phyloP scores from a whole-genome alignment of 2,888 invertebrate genomes.

The Hydraecia micacea region DNA sequence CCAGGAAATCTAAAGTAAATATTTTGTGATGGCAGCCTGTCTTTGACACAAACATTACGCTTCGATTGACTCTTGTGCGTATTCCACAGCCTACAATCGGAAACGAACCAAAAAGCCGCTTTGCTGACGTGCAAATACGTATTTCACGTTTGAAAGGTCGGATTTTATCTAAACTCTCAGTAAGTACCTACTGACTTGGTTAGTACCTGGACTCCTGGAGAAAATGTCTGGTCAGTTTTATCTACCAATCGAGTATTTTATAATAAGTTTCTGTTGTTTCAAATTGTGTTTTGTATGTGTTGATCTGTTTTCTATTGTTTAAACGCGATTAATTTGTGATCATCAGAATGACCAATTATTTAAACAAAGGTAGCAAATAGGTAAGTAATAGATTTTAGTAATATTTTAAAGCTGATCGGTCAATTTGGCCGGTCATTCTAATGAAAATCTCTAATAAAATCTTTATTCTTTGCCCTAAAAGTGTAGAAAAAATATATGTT shows the following conservation, averaged over 20 bases:
- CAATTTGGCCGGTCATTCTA: too few species aligned
- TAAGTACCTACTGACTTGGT: conserved; percentile 3
- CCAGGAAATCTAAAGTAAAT: conserved; percentile 2
- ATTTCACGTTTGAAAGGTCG: conserved; percentile 25
- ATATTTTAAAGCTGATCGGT: too few species aligned
- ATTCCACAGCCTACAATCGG: conserved; percentile 29
- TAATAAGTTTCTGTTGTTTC: conserved; percentile 16
- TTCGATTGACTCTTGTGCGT: conserved; percentile 26
- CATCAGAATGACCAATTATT: too few species aligned
- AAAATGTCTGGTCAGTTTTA: neutral
- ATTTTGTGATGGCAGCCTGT: conserved; percentile 21
- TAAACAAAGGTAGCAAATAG: too few species aligned
- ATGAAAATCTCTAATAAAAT: too few species aligned
- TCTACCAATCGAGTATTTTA: neutral
- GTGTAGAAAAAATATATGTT: too few species aligned
- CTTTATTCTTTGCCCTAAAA: too few species aligned
- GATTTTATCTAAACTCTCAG: conserved; percentile 26
- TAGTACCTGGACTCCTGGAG: neutral
- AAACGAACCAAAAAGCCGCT: conserved; percentile 38
- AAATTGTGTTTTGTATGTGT: conserved; percentile 3
- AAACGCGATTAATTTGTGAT: neutral
- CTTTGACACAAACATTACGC: conserved; percentile 41
- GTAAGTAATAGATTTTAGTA: too few species aligned
- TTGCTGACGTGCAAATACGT: conserved; percentile 10
- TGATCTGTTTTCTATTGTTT: neutral